Evolutionary conservation across 92 coral and sea anemone genomes (phyloP).

Genomic region (Zoanthus sociatus): DNA sequence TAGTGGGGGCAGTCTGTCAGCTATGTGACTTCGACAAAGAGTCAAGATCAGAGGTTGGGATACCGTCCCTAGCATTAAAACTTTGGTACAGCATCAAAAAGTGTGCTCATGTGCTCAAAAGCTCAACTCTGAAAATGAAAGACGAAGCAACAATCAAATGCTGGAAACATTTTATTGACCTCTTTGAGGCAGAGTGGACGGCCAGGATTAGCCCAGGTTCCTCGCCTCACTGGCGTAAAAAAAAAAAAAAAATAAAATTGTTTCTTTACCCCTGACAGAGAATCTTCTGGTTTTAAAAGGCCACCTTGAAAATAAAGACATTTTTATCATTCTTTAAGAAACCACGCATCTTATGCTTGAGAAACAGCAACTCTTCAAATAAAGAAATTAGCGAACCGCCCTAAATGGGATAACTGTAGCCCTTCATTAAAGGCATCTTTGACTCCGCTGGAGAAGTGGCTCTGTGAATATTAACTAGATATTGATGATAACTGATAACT

Average conservation of each 20-base stretch:
- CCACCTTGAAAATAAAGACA: background rate
- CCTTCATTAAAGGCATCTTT: background rate
- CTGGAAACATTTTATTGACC: constrained; percentile 36
- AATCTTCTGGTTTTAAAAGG: too few relatives aligned
- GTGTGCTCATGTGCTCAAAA: background rate
- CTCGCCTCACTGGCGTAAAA: constrained; percentile 38
- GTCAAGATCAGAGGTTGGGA: too few relatives aligned
- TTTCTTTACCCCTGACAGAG: background rate
- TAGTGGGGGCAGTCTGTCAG: too few relatives aligned
- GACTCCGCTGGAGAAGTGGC: constrained; percentile 35
- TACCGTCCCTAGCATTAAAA: too few relatives aligned
- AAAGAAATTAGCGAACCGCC: constrained; percentile 32
- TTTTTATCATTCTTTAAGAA: too few relatives aligned
- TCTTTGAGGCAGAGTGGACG: constrained; percentile 58
- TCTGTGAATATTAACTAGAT: constrained; percentile 50
- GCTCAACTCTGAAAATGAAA: background rate
- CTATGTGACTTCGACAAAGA: too few relatives aligned
- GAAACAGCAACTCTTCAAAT: too few relatives aligned
- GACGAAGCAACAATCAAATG: constrained; percentile 1
- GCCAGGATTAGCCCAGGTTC: constrained; percentile 44
- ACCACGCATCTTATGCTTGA: background rate
- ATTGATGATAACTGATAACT: background rate
- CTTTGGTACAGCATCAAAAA: too few relatives aligned
- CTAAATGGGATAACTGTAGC: constrained; percentile 48
- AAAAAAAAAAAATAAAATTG: background rate